Percentiles rank a stretch among this genome's conserved stretches.
phyloP scores from a whole-genome alignment of 2,888 invertebrate species.

The Drosophila affinis region DNA sequence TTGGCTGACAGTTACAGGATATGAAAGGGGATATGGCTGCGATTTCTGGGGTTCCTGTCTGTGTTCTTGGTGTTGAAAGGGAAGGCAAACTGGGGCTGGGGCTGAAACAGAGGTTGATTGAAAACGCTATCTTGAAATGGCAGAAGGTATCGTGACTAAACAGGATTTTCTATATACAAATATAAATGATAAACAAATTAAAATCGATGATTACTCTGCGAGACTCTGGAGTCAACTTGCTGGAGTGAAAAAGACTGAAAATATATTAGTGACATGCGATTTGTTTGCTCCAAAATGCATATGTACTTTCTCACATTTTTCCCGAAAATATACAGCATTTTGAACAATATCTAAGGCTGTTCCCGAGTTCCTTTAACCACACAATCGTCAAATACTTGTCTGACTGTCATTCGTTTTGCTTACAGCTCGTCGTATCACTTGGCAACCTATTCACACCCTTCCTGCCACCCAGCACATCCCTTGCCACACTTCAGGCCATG shows the following conservation, averaged over 20 bases:
- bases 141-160: not conserved
- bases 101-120: not conserved
- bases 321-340: not conserved
- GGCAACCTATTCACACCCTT: slow-evolving; percentile 41
- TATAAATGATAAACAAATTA: not conserved
- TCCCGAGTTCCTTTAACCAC: slow-evolving; percentile 1
- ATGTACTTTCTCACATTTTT: no score
- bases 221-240: no score
- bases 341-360: not conserved
- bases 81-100: no score
- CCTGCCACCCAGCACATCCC: not conserved
- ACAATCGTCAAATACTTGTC: slow-evolving; percentile 6
- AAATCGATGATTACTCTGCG: no score
- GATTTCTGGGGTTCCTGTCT: not conserved
- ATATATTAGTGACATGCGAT: no score
- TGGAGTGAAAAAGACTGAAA: no score
- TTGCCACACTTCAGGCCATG: not conserved
- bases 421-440: slow-evolving; percentile 66
- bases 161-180: not conserved
- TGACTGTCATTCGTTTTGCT: slow-evolving; percentile 50
- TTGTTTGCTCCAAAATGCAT: no score
- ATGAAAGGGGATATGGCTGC: slow-evolving; percentile 13
- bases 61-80: not conserved
- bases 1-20: slow-evolving; percentile 56
- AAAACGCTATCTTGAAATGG: not conserved